Base-by-base conservation (phyloP, 1,140 invertebrate species). In the Plutomurus gul region DNA sequence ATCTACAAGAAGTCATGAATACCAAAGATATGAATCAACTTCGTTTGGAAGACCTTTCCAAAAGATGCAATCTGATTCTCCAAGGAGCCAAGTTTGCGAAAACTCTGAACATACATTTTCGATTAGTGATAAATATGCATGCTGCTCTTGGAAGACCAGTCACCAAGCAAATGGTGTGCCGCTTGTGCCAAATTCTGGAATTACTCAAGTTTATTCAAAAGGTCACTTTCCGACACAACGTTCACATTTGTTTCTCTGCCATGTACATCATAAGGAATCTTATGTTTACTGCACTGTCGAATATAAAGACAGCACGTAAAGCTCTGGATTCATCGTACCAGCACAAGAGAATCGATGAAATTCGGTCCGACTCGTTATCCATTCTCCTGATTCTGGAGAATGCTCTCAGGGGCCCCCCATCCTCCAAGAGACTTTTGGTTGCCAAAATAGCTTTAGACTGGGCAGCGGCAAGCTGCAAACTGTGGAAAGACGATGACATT, bases 101-200 rank as follows among this genome's bases (percentile, higher is more conserved):
- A 60, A 74, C 11, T 11, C 71, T 85, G 4, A 36, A 85, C 92
- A 10, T 89, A 88, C 39, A 91, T 88, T 86, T 89, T 3, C 86
- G 86, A 37, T 86, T 87, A 75, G 86, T 96, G n/a, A 92, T 94
- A 75, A 96, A 95, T 87, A 87, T 96, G 43, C 94, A 97, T 86
- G 90, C 92, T 1, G 87, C 89, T 11, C 87, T 94, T 39, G 89
- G 90, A 46, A 90, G 92, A 84, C 92, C 95, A 18, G 92, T 97
- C 87, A 92, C 91, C 1, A 94, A 94, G 86, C 91, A 90, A 27
- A 90, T 91, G 40, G 90, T 95, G 4, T 88, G 93, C 43, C 89
- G 90, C 18, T 86, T 97, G 33, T 97, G 94, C 87, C 90, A 91
- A 85, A 87, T 96, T 11, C 89, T 95, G 37, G 94, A 97, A 86